These are phyloP conservation scores for Bufo bufo DNA, from an alignment of 2,113 vertebrate genomes.

Conservation along the genomic window DNA sequence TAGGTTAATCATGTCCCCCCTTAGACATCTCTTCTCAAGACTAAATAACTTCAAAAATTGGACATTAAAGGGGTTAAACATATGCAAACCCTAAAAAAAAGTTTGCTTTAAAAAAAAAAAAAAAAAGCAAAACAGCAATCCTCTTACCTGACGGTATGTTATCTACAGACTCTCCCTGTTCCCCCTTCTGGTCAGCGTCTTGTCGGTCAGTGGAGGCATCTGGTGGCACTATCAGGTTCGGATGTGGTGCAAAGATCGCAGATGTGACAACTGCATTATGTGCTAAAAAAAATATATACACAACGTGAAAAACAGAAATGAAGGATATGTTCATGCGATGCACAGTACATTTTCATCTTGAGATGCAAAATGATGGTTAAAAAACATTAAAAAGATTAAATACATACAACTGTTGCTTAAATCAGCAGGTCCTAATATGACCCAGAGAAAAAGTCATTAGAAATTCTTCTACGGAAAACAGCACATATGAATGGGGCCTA, in stretches of 20 bases:
- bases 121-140: not conserved
- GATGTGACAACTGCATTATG: constrained; percentile 98
- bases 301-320: not conserved
- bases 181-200: constrained; percentile 79
- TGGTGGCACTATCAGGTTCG: constrained; percentile 85
- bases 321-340: no score
- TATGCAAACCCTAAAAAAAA: no score
- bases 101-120: no score
- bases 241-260: constrained; percentile 94
- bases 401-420: not conserved
- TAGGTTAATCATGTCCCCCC: no score
- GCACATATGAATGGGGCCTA: not conserved
- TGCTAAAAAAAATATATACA: constrained; percentile 70
- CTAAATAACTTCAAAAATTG: no score
- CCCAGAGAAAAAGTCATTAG: not conserved
- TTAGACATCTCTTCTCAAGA: no score
- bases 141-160: constrained; percentile 85
- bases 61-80: no score
- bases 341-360: no score
- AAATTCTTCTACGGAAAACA: not conserved
- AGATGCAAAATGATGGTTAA: no score
- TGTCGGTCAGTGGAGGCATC: constrained; percentile 83
- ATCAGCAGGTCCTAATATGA: not conserved
- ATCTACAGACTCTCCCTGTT: constrained; percentile 78
- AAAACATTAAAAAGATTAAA: no score